Base-by-base conservation (phyloP, 2,888 invertebrate genomes). In the Rhynchonema sp. region DNA sequence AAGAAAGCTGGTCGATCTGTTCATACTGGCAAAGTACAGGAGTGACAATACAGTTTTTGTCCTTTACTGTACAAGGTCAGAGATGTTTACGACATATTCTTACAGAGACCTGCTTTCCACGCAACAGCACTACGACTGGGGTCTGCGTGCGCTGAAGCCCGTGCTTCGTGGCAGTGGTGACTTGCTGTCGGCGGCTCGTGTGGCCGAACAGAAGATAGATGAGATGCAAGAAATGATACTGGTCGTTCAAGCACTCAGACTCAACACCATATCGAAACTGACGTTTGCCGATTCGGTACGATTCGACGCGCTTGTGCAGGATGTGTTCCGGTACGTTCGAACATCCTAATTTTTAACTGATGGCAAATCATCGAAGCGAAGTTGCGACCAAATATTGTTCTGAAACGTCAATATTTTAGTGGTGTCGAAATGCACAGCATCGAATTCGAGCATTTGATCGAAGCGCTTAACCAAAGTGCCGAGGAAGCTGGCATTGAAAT, bases 121-220 rank as follows among this genome's bases (percentile, higher is more conserved):
- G 27, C 90, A 94, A 72, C 86, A 89, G 56, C 98, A 98, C 75
- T 98, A 98, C 76, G 98, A 98, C 76, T 98, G 96, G 96, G 96
- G 98, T 1, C 78, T 98, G 61, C 81, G 98, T 62, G 91, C 96
- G 1, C 78, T 98, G 63, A 91, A 92, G 76, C 92, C 92, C 0
- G 86, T 92, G 2, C 80, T 98, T 22, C 82, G 83, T 62, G 76
- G 78, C 2, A 76, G 77, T 67, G 73, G 72, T 17, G 65, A 67
- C 56, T 61, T 70, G 54, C 54, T 64, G 1, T 2, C 25, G 28
- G 6, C 59, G 61, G n/a, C 61, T 62, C 38, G 60, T 54, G 28
- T 57, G 65, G 38, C 53, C 57, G 29, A 61, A 17, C 46, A 52
- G 3, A 20, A 20, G 53, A 28, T 53, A 1, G 52, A 57, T 28